Evolutionary conservation across 1,140 invertebrate genomes (phyloP), one percentile per base, ranked within the genome.

Genomic region (Sycobia sp.): DNA sequence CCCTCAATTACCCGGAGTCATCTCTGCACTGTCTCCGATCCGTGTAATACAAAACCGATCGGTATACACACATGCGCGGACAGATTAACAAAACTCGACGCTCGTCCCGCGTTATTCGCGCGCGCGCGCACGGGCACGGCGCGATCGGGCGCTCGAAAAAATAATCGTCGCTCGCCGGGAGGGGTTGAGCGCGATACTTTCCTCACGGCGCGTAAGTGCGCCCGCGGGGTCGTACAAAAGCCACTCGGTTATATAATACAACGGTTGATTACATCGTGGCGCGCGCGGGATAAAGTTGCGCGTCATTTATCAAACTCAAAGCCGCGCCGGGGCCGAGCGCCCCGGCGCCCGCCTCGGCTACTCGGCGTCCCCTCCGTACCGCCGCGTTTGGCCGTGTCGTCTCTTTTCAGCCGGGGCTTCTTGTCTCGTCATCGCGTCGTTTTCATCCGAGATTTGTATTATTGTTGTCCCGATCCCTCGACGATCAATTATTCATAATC

Each of bases 231-330:
- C 22, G 23, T 27, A 49, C 54, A 53, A 63, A 71, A 75, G 72
- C 72, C 72, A 73, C 68, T 64, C 70, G 62, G 72, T 76, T 75
- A 71, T 75, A 75, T 73, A 74, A 76, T 75, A 75, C 71, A 74
- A 74, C 68, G 74, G 65, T 74, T 75, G 74, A 76, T 76, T 74
- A 74, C 73, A 71, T 68, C 66, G 67, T 36, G 25, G 36, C 62
- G 54, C 64, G 39, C 66, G 65, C 68, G 68, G 68, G 71, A 73
- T 74, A 67, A 72, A 73, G 68, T n/a, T 68, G 41, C 59, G 65
- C 66, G 60, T 77, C 76, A 77, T 77, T 77, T 76, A 76, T 77
- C 76, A 77, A 77, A 76, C 71, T 65, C 63, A 66, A 65, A 68
- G 68, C 70, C 68, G 66, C 68, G 66, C 34, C 63, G 60, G 51